phyloP scores from a whole-genome alignment of 2,797 vertebrate genomes.

The Acestrorhynchus altus region DNA sequence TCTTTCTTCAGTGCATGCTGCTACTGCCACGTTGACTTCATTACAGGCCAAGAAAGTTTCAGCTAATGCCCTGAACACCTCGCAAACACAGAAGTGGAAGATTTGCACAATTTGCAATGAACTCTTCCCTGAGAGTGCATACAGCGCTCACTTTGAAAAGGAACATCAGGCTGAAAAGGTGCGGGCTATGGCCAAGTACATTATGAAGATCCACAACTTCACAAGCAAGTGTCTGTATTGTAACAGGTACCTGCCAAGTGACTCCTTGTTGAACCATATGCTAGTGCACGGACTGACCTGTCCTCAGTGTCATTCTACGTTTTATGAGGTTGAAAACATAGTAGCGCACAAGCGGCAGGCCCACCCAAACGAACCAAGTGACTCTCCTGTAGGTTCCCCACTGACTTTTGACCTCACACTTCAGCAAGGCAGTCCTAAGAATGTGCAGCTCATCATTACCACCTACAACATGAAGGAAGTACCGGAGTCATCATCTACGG shows the following conservation, averaged over 20 bases:
- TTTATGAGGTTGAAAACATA: slow-evolving; percentile 96
- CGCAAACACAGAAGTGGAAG: slow-evolving; percentile 98
- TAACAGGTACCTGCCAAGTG: slow-evolving; percentile 95
- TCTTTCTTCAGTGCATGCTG: slow-evolving; percentile 77
- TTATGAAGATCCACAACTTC: slow-evolving; percentile 99
- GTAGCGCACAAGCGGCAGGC: slow-evolving; percentile 89
- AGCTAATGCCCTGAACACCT: slow-evolving; percentile 78
- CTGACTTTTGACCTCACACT: slow-evolving; percentile 95
- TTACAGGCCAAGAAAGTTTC: slow-evolving; percentile 62
- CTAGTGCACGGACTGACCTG: slow-evolving; percentile 96
- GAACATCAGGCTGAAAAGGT: slow-evolving; percentile 98
- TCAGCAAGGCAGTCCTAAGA: slow-evolving; percentile 91
- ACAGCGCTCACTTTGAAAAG: slow-evolving; percentile 95
- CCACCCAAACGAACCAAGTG: slow-evolving; percentile 89
- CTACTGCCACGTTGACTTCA: slow-evolving; percentile 60
- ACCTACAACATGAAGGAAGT: slow-evolving; percentile 96
- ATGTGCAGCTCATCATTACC: slow-evolving; percentile 94
- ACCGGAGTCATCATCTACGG: slow-evolving; percentile 84
- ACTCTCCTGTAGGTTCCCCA: slow-evolving; percentile 89
- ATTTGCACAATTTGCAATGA: slow-evolving; percentile 99
- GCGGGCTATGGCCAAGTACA: slow-evolving; percentile 95
- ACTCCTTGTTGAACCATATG: slow-evolving; percentile 97
- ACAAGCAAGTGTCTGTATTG: slow-evolving; percentile 99
- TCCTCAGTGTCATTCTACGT: slow-evolving; percentile 93
- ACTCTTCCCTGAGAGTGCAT: slow-evolving; percentile 96